A percentile compares a stretch with the other conserved stretches of the same genome.
phyloP scores from a whole-genome alignment of 2,113 vertebrate species.

The Pipa parva region DNA sequence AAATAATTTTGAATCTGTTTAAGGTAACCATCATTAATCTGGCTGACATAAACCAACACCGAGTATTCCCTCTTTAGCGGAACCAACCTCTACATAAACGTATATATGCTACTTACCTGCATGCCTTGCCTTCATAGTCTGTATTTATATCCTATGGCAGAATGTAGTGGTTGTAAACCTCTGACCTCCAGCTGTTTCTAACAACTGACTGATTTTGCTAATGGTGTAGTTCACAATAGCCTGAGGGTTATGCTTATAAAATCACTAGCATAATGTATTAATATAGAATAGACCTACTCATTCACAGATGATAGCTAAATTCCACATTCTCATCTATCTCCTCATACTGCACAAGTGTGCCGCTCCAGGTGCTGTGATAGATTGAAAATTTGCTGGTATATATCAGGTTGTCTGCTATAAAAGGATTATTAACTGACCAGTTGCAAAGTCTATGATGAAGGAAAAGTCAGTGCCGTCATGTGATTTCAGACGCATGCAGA shows the following conservation, averaged over 20 bases:
- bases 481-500: slow-evolving; percentile 14
- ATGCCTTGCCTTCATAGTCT: too few relatives aligned
- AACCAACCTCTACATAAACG: too few relatives aligned
- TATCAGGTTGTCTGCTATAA: neutral
- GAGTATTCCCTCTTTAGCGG: too few relatives aligned
- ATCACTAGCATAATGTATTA: neutral
- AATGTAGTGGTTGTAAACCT: too few relatives aligned
- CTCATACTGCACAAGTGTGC: neutral
- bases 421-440: neutral
- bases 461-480: neutral
- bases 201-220: too few relatives aligned
- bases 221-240: neutral
- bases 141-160: too few relatives aligned
- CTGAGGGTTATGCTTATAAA: neutral
- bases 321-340: neutral
- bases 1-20: too few relatives aligned
- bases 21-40: too few relatives aligned
- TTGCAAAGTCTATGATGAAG: slow-evolving; percentile 2
- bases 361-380: neutral
- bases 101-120: too few relatives aligned
- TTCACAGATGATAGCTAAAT: neutral
- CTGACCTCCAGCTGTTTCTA: too few relatives aligned
- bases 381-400: slow-evolving; percentile 27
- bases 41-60: too few relatives aligned
- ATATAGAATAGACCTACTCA: neutral